Evolutionary conservation across 2,888 invertebrate genomes (phyloP), one percentile per base, ranked within the genome.

Genomic region (Sarcophaga carnaria): DNA sequence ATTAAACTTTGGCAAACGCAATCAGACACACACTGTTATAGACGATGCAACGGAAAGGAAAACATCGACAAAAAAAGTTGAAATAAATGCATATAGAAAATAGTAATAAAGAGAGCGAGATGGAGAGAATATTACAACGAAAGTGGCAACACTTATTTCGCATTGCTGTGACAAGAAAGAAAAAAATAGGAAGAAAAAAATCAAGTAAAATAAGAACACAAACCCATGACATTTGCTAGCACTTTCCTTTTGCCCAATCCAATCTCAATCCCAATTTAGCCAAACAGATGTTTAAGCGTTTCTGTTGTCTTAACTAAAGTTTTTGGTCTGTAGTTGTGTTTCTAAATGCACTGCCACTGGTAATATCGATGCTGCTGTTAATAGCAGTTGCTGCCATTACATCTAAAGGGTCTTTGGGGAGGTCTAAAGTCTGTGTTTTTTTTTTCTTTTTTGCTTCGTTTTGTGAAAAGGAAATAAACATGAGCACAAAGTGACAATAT

Each of bases 401-500:
- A 75, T 79, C 60, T 81, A 87, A 81, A 76, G 76, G 62, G 84
- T 80, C 71, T 80, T 80, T 76, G 75, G 80, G 76, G 80, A 80
- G 80, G 37, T 84, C 71, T 80, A 62, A 75, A 71, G 72, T 75
- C 63, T 83, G 37, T 14, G 27, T 62, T 72, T 67, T 72, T 67
- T 37, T 27, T 25, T 20, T 20, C 20, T 63, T 4, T n/a, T n/a
- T n/a, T n/a, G n/a, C 3, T 64, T 64, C 59, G 59, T 69, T 62
- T 64, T 20, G 54, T 71, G 60, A 78, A 80, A 78, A 66, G 64
- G 77, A 86, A 86, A 77, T 83, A 84, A 80, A 54, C 71, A 78
- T 80, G 83, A 86, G 83, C 83, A 83, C 74, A 63, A 83, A 77
- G 77, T 86, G 86, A 80, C 86, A 86, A 83, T 83, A 86, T 83